These are phyloP conservation scores for Eumaeus atala DNA, from an alignment of 1,140 invertebrate genomes.

Conservation along the genomic window DNA sequence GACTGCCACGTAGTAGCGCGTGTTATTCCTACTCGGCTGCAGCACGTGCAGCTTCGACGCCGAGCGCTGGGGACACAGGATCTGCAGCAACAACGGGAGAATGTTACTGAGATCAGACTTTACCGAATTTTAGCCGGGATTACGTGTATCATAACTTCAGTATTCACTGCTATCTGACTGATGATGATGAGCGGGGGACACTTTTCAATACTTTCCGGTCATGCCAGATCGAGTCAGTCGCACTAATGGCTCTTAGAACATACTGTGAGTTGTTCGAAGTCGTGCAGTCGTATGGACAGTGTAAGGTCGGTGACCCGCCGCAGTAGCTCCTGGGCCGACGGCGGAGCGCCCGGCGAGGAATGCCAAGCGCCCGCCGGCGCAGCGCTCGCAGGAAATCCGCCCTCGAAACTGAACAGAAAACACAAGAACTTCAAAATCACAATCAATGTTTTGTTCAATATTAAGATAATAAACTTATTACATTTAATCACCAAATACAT, in stretches of 20 bases:
- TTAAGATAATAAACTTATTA: too few relatives aligned
- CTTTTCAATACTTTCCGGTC: too few relatives aligned
- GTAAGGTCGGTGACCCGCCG: conserved; percentile 71
- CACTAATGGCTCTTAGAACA: conserved; percentile 20
- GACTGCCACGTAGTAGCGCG: conserved; percentile 81
- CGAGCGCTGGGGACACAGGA: conserved; percentile 82
- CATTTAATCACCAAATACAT: too few relatives aligned
- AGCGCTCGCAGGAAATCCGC: conserved; percentile 41
- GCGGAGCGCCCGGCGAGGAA: conserved; percentile 38
- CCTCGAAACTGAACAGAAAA: conserved; percentile 45
- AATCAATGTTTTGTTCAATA: neutral
- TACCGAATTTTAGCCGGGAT: too few relatives aligned
- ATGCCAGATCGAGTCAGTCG: too few relatives aligned
- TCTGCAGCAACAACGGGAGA: conserved; percentile 33
- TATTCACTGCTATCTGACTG: too few relatives aligned
- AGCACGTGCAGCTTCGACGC: conserved; percentile 81
- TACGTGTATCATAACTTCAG: too few relatives aligned
- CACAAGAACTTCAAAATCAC: too few relatives aligned
- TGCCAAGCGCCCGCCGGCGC: conserved; percentile 15
- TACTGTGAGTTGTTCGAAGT: conserved; percentile 79
- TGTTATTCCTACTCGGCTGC: conserved; percentile 79
- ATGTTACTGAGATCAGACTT: too few relatives aligned
- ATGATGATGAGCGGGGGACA: too few relatives aligned
- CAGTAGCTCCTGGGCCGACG: conserved; percentile 38
- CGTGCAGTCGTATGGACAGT: conserved; percentile 77